These are phyloP conservation scores for Macrophya alboannulata DNA, from an alignment of 2,888 invertebrate genomes.

Conservation along the genomic window DNA sequence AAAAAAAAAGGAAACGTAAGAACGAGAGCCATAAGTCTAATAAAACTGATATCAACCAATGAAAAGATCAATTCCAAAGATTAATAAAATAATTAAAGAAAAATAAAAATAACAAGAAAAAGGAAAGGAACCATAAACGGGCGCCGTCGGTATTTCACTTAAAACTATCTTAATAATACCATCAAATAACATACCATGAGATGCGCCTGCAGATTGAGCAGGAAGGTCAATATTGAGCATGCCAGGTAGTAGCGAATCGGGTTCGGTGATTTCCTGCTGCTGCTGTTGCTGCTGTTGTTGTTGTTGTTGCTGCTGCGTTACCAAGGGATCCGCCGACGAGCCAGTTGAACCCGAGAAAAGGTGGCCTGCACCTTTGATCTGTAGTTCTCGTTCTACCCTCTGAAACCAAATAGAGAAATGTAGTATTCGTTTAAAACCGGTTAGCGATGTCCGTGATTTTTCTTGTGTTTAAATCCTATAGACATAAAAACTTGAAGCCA, in stretches of 20 bases:
- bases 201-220: conserved; percentile 67
- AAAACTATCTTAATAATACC: neutral
- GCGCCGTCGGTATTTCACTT: neutral
- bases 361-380: conserved; percentile 80
- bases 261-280: conserved; percentile 67
- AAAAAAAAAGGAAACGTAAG: conserved; percentile 2
- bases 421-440: neutral
- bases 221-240: conserved; percentile 81
- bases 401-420: conserved; percentile 71
- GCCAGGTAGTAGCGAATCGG: conserved; percentile 78
- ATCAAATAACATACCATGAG: conserved; percentile 68
- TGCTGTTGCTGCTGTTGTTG: conserved; percentile 67
- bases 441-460: neutral
- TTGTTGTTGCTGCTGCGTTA: conserved; percentile 61
- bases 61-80: conserved; percentile 8
- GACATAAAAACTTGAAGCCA: neutral
- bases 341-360: conserved; percentile 71
- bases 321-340: conserved; percentile 70
- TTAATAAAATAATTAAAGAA: neutral
- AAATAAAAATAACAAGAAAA: neutral
- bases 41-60: neutral
- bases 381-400: conserved; percentile 87
- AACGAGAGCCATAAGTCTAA: neutral
- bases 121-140: neutral
- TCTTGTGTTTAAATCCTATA: neutral